A percentile compares a stretch with the other conserved stretches of the same genome.
Conservation (phyloP, 2,113 vertebrate genomes). For the Ancistrus triradiatus region DNA sequence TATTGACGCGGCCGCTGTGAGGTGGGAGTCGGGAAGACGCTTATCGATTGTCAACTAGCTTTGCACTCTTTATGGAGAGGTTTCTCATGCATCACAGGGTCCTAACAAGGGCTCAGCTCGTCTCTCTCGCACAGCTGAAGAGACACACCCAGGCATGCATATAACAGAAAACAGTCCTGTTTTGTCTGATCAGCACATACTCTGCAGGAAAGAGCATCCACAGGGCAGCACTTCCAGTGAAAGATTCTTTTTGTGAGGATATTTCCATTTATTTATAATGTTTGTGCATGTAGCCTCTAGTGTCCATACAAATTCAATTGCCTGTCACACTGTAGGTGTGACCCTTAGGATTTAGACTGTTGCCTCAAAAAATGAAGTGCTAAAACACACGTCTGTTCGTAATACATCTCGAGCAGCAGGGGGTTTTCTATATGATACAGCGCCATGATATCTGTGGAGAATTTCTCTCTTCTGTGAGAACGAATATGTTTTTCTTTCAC, state of each 20-base stretch:
- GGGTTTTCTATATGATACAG: too few species aligned
- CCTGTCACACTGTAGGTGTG: neutral
- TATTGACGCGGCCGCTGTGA: conserved; percentile 5
- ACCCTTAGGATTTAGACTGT: neutral
- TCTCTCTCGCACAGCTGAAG: neutral
- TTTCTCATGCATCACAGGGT: conserved; percentile 17
- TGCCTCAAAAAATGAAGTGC: too few species aligned
- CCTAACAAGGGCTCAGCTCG: neutral
- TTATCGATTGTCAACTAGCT: conserved; percentile 18
- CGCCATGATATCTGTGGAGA: too few species aligned
- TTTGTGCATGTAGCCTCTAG: conserved; percentile 20
- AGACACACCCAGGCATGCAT: too few species aligned
- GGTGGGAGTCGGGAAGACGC: neutral
- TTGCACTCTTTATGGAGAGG: conserved; percentile 7
- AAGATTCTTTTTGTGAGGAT: too few species aligned
- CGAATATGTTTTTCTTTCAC: too few species aligned
- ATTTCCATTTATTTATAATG: too few species aligned
- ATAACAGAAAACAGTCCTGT: conserved; percentile 30
- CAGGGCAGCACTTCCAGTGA: too few species aligned
- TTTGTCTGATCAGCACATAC: conserved; percentile 36
- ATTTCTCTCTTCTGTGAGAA: too few species aligned
- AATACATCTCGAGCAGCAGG: too few species aligned
- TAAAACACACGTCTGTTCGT: conserved; percentile 3
- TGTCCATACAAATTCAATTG: conserved; percentile 1
- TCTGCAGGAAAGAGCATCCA: too few species aligned